These are phyloP conservation scores for Elymnias hypermnestra DNA, from an alignment of 1,140 invertebrate genomes.

Conservation along the genomic window DNA sequence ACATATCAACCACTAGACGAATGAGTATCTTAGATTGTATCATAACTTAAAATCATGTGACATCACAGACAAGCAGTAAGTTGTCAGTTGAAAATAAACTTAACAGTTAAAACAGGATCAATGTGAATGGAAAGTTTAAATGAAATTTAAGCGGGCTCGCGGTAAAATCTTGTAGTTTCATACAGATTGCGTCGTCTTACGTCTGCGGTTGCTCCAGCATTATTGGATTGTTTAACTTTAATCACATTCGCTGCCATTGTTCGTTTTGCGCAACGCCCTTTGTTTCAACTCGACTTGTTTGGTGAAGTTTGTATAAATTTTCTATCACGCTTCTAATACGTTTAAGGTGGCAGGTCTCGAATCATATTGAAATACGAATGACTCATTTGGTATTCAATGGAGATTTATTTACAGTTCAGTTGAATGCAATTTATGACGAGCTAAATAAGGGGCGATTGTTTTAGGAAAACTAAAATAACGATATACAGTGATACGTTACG, in stretches of 20 bases:
- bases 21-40: too few species aligned
- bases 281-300: neutral
- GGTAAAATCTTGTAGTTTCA: too few species aligned
- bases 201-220: neutral
- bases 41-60: too few species aligned
- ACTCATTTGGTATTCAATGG: conserved; percentile 5
- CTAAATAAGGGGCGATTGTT: neutral
- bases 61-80: too few species aligned
- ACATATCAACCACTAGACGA: too few species aligned
- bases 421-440: too few species aligned
- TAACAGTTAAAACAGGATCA: too few species aligned
- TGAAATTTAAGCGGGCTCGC: too few species aligned
- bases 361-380: conserved; percentile 9
- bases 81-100: too few species aligned
- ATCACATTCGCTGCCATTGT: conserved; percentile 18
- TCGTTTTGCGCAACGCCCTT: conserved; percentile 12
- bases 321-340: conserved; percentile 12
- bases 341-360: conserved; percentile 15
- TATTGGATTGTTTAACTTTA: conserved; percentile 17
- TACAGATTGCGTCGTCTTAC: neutral
- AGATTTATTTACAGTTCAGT: too few species aligned
- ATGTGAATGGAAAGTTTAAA: too few species aligned
- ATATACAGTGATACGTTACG: conserved; percentile 4
- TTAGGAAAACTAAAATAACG: too few species aligned
- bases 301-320: conserved; percentile 5